Base-by-base conservation (phyloP, 2,797 vertebrate genomes). In the Alectoris magna region DNA sequence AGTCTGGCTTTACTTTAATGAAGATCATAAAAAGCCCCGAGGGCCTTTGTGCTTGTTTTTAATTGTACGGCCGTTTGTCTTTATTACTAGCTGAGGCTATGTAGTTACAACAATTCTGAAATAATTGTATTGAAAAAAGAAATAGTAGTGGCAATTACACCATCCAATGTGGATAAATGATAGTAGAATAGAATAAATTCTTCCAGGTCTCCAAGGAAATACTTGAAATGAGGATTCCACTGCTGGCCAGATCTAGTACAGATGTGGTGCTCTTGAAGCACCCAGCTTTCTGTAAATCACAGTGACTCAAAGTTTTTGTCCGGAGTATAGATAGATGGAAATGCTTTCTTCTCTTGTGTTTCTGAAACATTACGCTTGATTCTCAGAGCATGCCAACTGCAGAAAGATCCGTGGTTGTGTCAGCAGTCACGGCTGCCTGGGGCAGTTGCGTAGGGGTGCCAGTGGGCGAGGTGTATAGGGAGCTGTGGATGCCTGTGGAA, bases 361-460 rank as follows among this genome's bases (percentile, higher is more conserved):
- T 58, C 22, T 77, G 63, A 56, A 77, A 46, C 7, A 7, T 71
- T 76, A 12, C 46, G 49, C 14, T 60, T 15, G 16, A 0, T 76
- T 84, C 24, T 76, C 31, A 41, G 48, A 64, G 34, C 3, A 0
- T 53, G 27, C 75, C 14, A 78, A 0, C 16, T 71, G 14, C 44
- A 44, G 41, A 15, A 29, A 1, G 34, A 10, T 41, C 22, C 22
- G 56, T 34, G 43, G 24, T 71, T 69, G 60, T 48, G 11, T 67
- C 59, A 70, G n/a, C 24, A 13, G 3, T 18, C 55, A 11, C 23
- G 23, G 53, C 53, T 55, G 29, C 53, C 53, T 55, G 53, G 15
- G 8, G 46, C 4, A 4, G 49, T 2, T 2, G 2, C 0, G 21
- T n/a, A 38, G n/a, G 22, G 23, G 11, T 44, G 46, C 26, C 13